These are phyloP conservation scores for Scaptomyza cyrtandrae DNA, from an alignment of 2,888 invertebrate species.

Conservation along the genomic window DNA sequence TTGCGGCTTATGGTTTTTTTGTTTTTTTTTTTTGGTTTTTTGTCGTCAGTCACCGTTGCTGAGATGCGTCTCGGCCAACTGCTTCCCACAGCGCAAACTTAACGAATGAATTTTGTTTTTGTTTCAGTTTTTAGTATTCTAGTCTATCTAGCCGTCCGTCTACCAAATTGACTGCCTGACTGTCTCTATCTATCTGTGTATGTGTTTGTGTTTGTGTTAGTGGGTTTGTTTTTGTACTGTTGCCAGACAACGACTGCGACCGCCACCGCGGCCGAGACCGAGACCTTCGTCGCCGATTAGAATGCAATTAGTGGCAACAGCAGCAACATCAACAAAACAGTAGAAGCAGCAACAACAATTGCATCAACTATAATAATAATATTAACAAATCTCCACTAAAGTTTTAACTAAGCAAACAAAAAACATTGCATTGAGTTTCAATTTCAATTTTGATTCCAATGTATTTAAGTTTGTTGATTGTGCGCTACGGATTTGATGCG, in stretches of 20 bases:
- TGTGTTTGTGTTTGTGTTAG: not conserved
- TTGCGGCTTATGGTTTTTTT: not conserved
- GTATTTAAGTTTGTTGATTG: constrained; percentile 24
- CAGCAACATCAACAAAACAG: constrained; percentile 38
- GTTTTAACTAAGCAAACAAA: constrained; percentile 49
- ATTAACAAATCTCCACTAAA: constrained; percentile 49
- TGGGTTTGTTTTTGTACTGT: constrained; percentile 38
- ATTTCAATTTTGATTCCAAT: constrained; percentile 35
- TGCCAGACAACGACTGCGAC: constrained; percentile 53
- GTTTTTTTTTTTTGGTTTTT: constrained; percentile 3
- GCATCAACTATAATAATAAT: constrained; percentile 15
- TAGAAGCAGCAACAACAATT: constrained; percentile 6
- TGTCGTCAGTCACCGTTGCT: constrained; percentile 53
- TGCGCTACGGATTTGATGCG: constrained; percentile 14
- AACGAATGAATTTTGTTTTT: constrained; percentile 63
- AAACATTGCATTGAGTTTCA: constrained; percentile 57
- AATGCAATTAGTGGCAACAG: constrained; percentile 74
- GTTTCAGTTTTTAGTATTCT: constrained; percentile 51
- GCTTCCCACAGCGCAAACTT: constrained; percentile 67
- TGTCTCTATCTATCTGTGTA: constrained; percentile 22
- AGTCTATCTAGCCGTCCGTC: constrained; percentile 22
- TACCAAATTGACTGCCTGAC: constrained; percentile 16
- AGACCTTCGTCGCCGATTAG: constrained; percentile 75
- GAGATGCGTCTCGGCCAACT: constrained; percentile 66
- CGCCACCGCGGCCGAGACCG: constrained; percentile 47